phyloP scores from a whole-genome alignment of 2,888 invertebrate species.

The Drosophila diplacantha region DNA sequence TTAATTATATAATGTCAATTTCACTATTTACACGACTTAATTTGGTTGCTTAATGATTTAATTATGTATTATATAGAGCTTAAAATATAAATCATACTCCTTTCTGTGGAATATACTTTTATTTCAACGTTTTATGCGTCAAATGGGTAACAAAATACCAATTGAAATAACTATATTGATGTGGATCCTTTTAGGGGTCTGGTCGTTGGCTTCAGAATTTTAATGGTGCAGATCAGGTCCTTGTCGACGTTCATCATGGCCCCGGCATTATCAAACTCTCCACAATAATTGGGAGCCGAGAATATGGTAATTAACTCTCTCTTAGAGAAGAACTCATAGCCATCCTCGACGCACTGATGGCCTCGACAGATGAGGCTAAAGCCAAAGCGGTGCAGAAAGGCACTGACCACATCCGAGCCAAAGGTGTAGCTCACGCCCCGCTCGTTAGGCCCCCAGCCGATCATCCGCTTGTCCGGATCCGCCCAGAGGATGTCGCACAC shows the following conservation, averaged over 20 bases:
- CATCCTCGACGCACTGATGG: constrained; percentile 96
- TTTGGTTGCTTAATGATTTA: constrained; percentile 4
- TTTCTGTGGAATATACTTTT: background rate
- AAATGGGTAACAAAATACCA: background rate
- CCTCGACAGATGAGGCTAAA: constrained; percentile 86
- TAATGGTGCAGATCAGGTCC: constrained; percentile 98
- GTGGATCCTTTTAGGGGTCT: too few species aligned
- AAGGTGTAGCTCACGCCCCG: constrained; percentile 99
- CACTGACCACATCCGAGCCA: constrained; percentile 96
- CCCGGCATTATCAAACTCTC: constrained; percentile 90
- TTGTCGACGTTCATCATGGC: constrained; percentile 98
- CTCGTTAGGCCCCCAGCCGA: constrained; percentile 99
- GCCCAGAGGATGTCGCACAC: constrained; percentile 98
- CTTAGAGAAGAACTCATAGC: constrained; percentile 98
- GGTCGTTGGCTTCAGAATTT: constrained; percentile 87
- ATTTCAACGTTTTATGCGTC: background rate
- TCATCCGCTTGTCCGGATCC: constrained; percentile 94
- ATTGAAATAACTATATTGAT: background rate
- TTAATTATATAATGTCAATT: constrained; percentile 13
- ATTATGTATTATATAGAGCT: background rate
- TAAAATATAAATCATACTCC: background rate
- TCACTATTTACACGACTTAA: constrained; percentile 12
- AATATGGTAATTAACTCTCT: constrained; percentile 93
- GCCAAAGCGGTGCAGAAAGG: constrained; percentile 98
- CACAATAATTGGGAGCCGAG: constrained; percentile 96